Evolutionary conservation across 2,888 invertebrate species (phyloP).

Genomic region (Chirona hameri): DNA sequence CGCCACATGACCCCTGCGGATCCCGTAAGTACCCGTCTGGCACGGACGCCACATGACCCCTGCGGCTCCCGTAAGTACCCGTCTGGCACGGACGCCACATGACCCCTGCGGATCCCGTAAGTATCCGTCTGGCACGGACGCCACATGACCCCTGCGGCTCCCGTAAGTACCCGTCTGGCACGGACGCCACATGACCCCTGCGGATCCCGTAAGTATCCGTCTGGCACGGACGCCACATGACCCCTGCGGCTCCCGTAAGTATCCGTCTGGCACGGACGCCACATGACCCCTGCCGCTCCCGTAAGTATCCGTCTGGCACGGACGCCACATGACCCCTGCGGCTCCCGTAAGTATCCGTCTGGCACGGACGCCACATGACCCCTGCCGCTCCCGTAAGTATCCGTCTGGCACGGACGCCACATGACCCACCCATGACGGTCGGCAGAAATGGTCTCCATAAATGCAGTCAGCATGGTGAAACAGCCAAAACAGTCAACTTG

Average conservation of each 20-base stretch:
- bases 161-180: background rate
- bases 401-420: too few relatives aligned
- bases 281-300: background rate
- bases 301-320: background rate
- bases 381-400: too few relatives aligned
- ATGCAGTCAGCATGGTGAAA: background rate
- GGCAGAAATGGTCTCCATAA: background rate
- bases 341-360: background rate
- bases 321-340: background rate
- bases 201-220: background rate
- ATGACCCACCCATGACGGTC: too few relatives aligned
- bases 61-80: conserved; percentile 10
- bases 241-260: conserved; percentile 22
- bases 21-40: background rate
- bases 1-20: background rate
- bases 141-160: background rate
- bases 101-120: conserved; percentile 8
- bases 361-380: background rate
- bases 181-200: background rate
- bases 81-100: background rate
- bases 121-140: background rate
- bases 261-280: background rate
- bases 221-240: background rate
- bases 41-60: background rate
- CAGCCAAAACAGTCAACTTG: background rate